Conservation (phyloP, 2,113 vertebrate genomes). For the Siphamia tubifer region DNA sequence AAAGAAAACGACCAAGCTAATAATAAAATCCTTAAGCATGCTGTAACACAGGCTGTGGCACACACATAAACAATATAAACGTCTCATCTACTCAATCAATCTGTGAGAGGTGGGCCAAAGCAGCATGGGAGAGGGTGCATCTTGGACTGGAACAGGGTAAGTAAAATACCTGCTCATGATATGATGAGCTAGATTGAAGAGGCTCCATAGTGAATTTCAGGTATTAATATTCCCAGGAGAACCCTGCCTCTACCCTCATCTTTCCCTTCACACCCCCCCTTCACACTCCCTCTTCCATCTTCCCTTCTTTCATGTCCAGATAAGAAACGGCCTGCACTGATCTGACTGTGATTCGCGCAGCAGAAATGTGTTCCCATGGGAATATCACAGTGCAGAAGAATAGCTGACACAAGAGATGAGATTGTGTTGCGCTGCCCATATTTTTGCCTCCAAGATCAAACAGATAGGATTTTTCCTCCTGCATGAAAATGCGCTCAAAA, state of each 20-base stretch:
- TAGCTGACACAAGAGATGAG: constrained; percentile 75
- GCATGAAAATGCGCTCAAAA: constrained; percentile 43
- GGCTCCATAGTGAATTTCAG: constrained; percentile 46
- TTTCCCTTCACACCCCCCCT: background rate
- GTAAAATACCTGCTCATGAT: constrained; percentile 49
- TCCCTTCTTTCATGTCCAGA: constrained; percentile 70
- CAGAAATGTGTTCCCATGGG: constrained; percentile 71
- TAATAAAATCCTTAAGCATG: constrained; percentile 36
- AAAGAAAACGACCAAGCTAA: constrained; percentile 47
- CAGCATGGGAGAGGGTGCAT: constrained; percentile 12
- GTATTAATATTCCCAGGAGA: constrained; percentile 50
- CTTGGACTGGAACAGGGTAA: background rate
- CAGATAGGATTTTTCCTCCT: constrained; percentile 61
- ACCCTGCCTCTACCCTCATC: constrained; percentile 3
- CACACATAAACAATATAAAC: constrained; percentile 31
- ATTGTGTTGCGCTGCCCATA: constrained; percentile 70
- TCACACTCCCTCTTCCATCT: constrained; percentile 58
- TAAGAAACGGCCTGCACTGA: constrained; percentile 70
- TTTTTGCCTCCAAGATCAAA: constrained; percentile 71
- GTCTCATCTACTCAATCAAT: constrained; percentile 48
- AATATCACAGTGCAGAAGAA: constrained; percentile 66
- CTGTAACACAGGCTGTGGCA: constrained; percentile 7
- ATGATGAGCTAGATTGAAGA: constrained; percentile 54
- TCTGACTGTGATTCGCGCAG: constrained; percentile 69
- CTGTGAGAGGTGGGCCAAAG: constrained; percentile 4